Evolutionary conservation across 2,888 invertebrate genomes (phyloP).

Genomic region (Sphaerophoria rueppellii): DNA sequence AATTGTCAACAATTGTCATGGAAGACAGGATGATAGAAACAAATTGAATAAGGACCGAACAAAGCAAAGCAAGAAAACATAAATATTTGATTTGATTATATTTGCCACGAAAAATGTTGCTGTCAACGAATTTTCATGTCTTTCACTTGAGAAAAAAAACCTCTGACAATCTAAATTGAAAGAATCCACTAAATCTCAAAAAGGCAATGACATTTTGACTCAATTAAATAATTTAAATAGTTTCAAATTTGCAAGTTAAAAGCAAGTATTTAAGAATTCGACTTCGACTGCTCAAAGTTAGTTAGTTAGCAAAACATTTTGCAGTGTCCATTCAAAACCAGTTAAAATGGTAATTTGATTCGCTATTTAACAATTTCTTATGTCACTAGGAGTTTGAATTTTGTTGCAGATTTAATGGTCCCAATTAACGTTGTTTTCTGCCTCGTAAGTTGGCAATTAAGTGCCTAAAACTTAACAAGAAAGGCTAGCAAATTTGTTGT

Average conservation of each 20-base stretch:
- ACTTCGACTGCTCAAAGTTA: neutral
- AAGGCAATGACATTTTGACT: slow-evolving; percentile 13
- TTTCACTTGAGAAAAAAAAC: neutral
- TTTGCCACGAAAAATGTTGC: slow-evolving; percentile 24
- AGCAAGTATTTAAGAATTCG: neutral
- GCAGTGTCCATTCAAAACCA: neutral
- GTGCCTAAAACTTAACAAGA: slow-evolving; percentile 26
- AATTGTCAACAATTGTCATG: slow-evolving; percentile 35
- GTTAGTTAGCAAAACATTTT: neutral
- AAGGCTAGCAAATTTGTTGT: neutral
- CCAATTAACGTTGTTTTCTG: slow-evolving; percentile 36
- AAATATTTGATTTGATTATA: slow-evolving; percentile 34
- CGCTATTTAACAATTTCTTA: slow-evolving; percentile 12
- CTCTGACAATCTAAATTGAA: slow-evolving; percentile 12
- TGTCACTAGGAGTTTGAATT: slow-evolving; percentile 20
- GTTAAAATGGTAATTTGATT: slow-evolving; percentile 33
- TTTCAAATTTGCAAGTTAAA: neutral
- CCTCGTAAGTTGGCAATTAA: slow-evolving; percentile 26
- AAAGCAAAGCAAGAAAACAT: neutral
- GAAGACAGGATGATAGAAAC: slow-evolving; percentile 33
- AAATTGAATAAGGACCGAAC: slow-evolving; percentile 27
- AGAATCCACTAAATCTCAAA: slow-evolving; percentile 1
- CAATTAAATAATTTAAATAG: slow-evolving; percentile 26
- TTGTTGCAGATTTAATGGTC: slow-evolving; percentile 15
- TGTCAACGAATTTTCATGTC: neutral